These are phyloP conservation scores for Pachyramphus minor DNA, from an alignment of 2,113 vertebrate genomes.

Conservation along the genomic window DNA sequence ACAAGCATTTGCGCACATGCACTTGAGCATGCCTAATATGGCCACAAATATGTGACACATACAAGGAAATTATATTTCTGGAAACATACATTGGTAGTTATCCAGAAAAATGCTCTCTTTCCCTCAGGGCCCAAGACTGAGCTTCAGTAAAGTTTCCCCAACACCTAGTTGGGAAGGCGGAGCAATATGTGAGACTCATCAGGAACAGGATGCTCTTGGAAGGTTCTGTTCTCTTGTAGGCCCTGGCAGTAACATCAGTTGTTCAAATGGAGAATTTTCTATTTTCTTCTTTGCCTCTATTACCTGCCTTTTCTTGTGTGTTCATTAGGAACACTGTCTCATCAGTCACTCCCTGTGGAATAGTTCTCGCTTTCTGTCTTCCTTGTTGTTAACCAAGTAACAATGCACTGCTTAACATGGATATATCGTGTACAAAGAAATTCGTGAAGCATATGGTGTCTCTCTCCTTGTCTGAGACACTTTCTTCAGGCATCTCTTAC, in stretches of 20 bases:
- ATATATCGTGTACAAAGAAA: not conserved
- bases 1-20: not conserved
- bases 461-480: not conserved
- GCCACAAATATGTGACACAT: constrained; percentile 33
- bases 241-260: not conserved
- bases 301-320: not conserved
- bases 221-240: not conserved
- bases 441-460: not conserved
- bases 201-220: not conserved
- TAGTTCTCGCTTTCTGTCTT: not conserved
- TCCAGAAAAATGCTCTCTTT: not conserved
- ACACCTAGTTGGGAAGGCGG: not conserved
- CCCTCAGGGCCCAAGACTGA: not conserved
- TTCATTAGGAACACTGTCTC: not conserved
- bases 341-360: not conserved
- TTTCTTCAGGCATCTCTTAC: not conserved
- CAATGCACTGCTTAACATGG: not conserved
- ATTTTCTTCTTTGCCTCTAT: not conserved
- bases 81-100: not conserved
- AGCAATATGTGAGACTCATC: not conserved
- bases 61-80: not conserved
- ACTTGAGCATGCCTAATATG: not conserved
- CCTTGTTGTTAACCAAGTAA: not conserved
- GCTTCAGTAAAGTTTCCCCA: not conserved
- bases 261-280: not conserved